Base-by-base conservation (phyloP, 2,888 invertebrate species). In the Eupelmus urozonus region DNA sequence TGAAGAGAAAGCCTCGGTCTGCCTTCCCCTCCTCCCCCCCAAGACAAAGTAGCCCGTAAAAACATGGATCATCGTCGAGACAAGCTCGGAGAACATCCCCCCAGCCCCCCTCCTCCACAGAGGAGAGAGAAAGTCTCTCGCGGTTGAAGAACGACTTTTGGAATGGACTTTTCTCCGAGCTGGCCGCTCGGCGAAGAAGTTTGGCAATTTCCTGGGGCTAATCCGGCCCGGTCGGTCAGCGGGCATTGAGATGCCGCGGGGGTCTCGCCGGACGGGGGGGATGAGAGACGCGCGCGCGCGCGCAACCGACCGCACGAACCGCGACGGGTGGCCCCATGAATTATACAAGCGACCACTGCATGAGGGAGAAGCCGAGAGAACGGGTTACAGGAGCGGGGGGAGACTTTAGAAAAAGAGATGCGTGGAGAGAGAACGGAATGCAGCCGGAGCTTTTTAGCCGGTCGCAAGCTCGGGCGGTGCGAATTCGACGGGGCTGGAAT, bases 191-290 rank as follows among this genome's bases (percentile, higher is more conserved):
- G 13, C 18, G 70, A 86, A 86, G 88, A 89, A 89, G 88, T 89
- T 89, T 89, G 88, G 88, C 89, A 89, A 89, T 89, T 89, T 89
- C 88, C 89, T 87, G 87, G 84, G 85, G 87, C 89, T 89, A 89
- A 89, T 89, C 89, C 88, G 86, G 55, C 42, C 49, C 70, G 75
- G 67, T 85, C 86, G 87, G 88, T 89, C 88, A 88, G 89, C 88
- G 88, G 89, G n/a, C 88, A 89, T 89, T 88, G 88, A 87, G 88
- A 88, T 88, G 88, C 88, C 84, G 77, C 84, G 75, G 81, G 84
- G 85, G 85, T 84, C 85, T 84, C 53, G 23, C 51, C 20, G 25
- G n/a, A n/a, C 34, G 49, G 83, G 82, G 80, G 82, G 80, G 57
- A 70, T 29, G 66, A 69, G 75, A 78, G 45, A 67, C 59, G 71